Base-by-base conservation (phyloP, 2,113 vertebrate genomes). In the Nematolebias whitei region DNA sequence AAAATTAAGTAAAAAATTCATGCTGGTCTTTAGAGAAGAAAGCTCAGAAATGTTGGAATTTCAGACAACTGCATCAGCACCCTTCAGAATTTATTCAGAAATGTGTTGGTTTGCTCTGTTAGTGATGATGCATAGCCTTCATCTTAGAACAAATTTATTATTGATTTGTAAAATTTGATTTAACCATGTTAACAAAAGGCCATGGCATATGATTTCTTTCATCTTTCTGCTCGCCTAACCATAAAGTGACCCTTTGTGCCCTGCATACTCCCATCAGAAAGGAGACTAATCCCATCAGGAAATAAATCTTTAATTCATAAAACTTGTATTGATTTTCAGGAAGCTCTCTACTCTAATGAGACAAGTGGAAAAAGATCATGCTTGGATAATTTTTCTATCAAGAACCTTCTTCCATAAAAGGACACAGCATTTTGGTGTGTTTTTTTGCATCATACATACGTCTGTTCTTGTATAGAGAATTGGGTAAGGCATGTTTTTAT, bases 321-420 rank as follows among this genome's bases (percentile, higher is more conserved):
- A 43, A 19, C 5, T 15, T 20, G 16, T 43, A 41, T 19, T 63
- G 61, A 65, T 65, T 22, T 43, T 9, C 50, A 54, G 23, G 16
- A 43, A 44, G 12, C 8, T 12, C 29, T 65, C 38, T 1, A 7
- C 22, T 39, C 12, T 41, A 18, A 40, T 24, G 16, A 51, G 35
- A 51, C 35, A 51, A 10, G 38, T 20, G 44, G 44, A 11, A 9
- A 47, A 47, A 47, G 19, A 47, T 20, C 44, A 47, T n/a, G 3
- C n/a, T n/a, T 10, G 44, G 44, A 47, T 47, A 47, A 47, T 47
- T 47, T 47, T n/a, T 18, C n/a, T n/a, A 20, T 47, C 7, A 47
- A 14, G 44, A n/a, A 47, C 44, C 16, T 44, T n/a, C 5, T 8
- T 44, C 16, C 16, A n/a, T 2, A n/a, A n/a, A 44, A 8, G 16